Percentiles rank a stretch among this genome's conserved stretches.
These are phyloP conservation scores for Leptinotarsa lineolata DNA, from an alignment of 1,140 invertebrate genomes.

Conservation along the genomic window DNA sequence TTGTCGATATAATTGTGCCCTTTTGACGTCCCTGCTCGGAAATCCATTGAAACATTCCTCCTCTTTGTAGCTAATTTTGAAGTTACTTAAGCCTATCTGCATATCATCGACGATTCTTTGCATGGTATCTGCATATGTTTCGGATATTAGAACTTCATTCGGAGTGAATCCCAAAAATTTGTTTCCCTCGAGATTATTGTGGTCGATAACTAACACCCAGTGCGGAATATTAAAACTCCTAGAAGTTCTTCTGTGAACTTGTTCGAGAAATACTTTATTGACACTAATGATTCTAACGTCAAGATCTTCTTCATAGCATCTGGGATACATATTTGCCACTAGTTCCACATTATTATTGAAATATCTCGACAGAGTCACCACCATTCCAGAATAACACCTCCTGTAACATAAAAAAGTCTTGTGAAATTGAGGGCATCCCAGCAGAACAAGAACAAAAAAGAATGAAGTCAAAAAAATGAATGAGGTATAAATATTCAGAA, in stretches of 20 bases:
- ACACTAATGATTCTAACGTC: constrained; percentile 36
- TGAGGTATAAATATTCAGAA: too few species aligned
- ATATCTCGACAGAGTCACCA: constrained; percentile 24
- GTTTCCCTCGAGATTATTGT: neutral
- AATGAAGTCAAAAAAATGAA: too few species aligned
- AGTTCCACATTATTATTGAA: constrained; percentile 37
- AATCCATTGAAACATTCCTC: neutral
- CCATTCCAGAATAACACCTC: neutral
- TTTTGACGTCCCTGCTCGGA: neutral
- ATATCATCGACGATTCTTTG: neutral
- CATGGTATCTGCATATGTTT: neutral
- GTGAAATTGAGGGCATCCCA: too few species aligned
- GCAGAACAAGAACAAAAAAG: too few species aligned
- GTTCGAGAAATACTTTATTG: constrained; percentile 27
- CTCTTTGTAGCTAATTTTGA: neutral
- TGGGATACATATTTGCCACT: constrained; percentile 35
- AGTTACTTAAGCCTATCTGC: too few species aligned
- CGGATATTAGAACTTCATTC: too few species aligned
- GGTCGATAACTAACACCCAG: too few species aligned
- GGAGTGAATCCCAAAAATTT: neutral
- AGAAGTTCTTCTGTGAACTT: constrained; percentile 3
- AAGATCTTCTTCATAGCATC: constrained; percentile 33
- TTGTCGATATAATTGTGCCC: neutral
- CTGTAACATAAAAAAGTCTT: neutral
- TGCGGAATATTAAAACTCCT: neutral